A percentile compares a stretch with the other conserved stretches of the same genome.
These are phyloP conservation scores for Pyrochroa serraticornis DNA, from an alignment of 2,888 invertebrate species.

Conservation along the genomic window DNA sequence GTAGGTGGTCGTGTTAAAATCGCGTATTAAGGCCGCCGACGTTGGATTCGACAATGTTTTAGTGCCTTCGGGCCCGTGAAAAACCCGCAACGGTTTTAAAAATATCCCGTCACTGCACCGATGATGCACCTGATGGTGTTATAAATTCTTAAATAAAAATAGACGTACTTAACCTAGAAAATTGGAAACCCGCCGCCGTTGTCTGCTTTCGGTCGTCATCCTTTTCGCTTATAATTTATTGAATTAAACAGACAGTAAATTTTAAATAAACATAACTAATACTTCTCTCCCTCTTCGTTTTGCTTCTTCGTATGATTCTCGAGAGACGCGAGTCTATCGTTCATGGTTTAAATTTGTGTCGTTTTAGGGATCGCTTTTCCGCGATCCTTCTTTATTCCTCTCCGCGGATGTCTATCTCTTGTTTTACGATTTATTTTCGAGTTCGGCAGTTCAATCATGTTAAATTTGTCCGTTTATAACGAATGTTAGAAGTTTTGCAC, in stretches of 20 bases:
- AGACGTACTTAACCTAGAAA: too few relatives aligned
- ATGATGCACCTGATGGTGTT: too few relatives aligned
- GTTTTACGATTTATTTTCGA: slow-evolving; percentile 21
- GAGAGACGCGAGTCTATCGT: slow-evolving; percentile 17
- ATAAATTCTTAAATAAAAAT: too few relatives aligned
- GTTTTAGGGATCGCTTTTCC: slow-evolving; percentile 13
- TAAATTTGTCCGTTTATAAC: slow-evolving; percentile 16
- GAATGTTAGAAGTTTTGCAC: too few relatives aligned
- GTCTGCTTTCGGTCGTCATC: too few relatives aligned
- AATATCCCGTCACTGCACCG: too few relatives aligned
- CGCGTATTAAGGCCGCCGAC: too few relatives aligned
- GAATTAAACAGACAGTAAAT: slow-evolving; percentile 12
- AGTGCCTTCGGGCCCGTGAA: too few relatives aligned
- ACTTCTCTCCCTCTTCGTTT: not conserved
- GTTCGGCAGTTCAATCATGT: slow-evolving; percentile 18
- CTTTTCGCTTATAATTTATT: not conserved
- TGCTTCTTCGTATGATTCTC: slow-evolving; percentile 12
- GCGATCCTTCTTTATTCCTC: slow-evolving; percentile 11
- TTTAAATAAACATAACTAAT: slow-evolving; percentile 22
- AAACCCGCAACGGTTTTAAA: too few relatives aligned
- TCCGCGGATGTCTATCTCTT: slow-evolving; percentile 18
- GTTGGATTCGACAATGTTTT: too few relatives aligned
- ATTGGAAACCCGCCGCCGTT: too few relatives aligned
- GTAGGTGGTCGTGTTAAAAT: too few relatives aligned
- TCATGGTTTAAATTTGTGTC: slow-evolving; percentile 18